Evolutionary conservation across 2,888 invertebrate species (phyloP), one percentile per base, ranked within the genome.

Genomic region (Aporophyla nigra): DNA sequence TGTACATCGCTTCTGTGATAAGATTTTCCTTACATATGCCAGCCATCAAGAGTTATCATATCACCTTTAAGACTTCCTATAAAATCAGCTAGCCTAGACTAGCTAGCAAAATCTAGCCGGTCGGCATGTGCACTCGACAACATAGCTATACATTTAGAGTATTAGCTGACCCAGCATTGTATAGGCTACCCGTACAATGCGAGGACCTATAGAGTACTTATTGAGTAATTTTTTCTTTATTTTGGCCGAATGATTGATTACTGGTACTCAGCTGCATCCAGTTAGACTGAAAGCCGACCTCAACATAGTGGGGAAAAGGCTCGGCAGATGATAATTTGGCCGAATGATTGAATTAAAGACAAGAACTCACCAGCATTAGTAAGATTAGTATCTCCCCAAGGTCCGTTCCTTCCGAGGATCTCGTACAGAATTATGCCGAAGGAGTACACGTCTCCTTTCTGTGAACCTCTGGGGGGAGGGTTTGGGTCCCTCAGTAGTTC

Each of bases 371-470:
- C 98, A 91, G 97, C 96, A 85, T 97, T 96, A 1, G 97, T 96
- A 65, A 98, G 93, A n/a, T 96, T 95, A 0, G 97, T 97, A 33
- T 97, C 97, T 1, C 98, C 98, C 98, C 98, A 99, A 0, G 99
- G 98, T 5, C 99, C 99, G 59, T 97, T 97, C 46, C 99, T 95
- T 0, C 98, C 98, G 71, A 98, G 97, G 80, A 99, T 98, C 94
- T 99, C 99, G 90, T 98, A 98, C 3, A 99, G 95, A 46, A 99
- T 97, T 84, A 99, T 98, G 0, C 98, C 98, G 91, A 99, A 99
- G 1, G 98, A 98, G 92, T 98, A 98, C 16, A 98, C 98, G 89
- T 98, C 98, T 33, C 98, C 99, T 91, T 98, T 98, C 92, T 98
- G 98, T 0, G 98, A 97, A n/a, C 99, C 99, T 77, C 98, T 94